Conservation (phyloP, 1,140 invertebrate genomes). For the Nilaparvata lugens region DNA sequence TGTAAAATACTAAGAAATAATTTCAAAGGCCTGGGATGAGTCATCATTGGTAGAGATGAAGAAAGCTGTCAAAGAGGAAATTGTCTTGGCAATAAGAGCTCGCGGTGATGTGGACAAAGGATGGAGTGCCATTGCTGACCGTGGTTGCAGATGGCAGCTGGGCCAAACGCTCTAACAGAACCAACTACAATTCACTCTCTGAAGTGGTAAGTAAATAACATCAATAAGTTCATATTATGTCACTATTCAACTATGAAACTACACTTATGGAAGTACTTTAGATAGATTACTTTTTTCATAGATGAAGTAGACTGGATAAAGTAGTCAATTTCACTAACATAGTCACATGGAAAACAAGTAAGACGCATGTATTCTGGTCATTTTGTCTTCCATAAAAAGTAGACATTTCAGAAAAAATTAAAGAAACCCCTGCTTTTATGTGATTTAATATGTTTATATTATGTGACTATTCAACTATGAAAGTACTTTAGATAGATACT, state of each 20-base stretch:
- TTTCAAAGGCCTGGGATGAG: conserved; percentile 15
- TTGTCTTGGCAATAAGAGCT: conserved; percentile 16
- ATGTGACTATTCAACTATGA: conserved; percentile 6
- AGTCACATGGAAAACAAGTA: too few relatives aligned
- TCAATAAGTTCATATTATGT: neutral
- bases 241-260: conserved; percentile 3
- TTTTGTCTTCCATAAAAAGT: too few relatives aligned
- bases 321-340: too few relatives aligned
- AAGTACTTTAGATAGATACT: too few relatives aligned
- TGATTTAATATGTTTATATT: conserved; percentile 1
- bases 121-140: conserved; percentile 25
- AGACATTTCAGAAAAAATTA: too few relatives aligned
- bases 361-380: too few relatives aligned
- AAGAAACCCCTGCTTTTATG: too few relatives aligned
- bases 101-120: conserved; percentile 15
- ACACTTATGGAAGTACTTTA: too few relatives aligned
- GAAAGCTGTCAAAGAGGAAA: conserved; percentile 20
- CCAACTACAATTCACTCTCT: conserved; percentile 26
- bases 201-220: conserved; percentile 23
- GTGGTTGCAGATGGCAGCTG: conserved; percentile 30
- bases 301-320: too few relatives aligned
- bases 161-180: conserved; percentile 28
- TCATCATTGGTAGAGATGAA: conserved; percentile 14
- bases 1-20: neutral
- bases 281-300: too few relatives aligned